These are phyloP conservation scores for Oreochromis aureus DNA, from an alignment of 2,113 vertebrate species.

Conservation along the genomic window DNA sequence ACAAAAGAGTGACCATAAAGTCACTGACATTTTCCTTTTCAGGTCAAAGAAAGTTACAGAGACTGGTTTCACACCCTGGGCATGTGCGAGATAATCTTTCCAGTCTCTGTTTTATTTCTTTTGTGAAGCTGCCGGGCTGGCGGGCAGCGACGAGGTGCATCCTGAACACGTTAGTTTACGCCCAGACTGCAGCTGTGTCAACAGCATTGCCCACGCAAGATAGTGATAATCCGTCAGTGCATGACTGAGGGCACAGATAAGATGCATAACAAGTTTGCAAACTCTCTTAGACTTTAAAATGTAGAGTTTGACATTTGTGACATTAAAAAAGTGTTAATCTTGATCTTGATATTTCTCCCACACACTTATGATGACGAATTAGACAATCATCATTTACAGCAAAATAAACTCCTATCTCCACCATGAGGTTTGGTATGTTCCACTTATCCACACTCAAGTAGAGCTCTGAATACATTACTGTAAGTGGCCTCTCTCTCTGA, in stretches of 20 bases:
- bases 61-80: background rate
- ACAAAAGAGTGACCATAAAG: background rate
- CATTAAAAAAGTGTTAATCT: background rate
- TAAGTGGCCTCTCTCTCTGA: background rate
- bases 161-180: conserved; percentile 29
- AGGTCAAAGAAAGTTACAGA: background rate
- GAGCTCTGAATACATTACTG: background rate
- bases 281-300: background rate
- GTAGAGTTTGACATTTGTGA: background rate
- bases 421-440: background rate
- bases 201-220: background rate
- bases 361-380: background rate
- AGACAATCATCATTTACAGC: background rate
- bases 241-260: background rate
- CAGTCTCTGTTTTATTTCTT: background rate
- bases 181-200: conserved; percentile 64
- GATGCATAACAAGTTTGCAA: background rate
- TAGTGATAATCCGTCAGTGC: conserved; percentile 1
- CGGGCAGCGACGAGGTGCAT: conserved; percentile 11
- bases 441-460: background rate
- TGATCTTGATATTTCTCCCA: background rate
- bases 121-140: background rate
- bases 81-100: background rate
- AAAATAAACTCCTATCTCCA: background rate
- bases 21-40: background rate